These are phyloP conservation scores for Goniozus legneri DNA, from an alignment of 1,140 invertebrate genomes.

Conservation along the genomic window DNA sequence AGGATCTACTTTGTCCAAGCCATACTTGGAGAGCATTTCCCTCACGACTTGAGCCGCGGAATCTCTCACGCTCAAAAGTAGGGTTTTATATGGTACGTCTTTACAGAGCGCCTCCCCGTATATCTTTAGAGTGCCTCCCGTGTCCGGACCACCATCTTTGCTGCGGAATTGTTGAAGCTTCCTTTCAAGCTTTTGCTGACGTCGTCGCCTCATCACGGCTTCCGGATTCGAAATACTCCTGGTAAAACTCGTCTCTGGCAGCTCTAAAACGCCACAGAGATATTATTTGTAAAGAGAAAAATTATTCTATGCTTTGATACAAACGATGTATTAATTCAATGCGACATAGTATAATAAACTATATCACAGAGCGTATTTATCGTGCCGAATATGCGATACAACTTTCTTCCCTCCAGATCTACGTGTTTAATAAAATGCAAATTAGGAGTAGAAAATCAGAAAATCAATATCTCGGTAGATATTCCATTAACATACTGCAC, in stretches of 20 bases:
- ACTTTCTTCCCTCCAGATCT: too few relatives aligned
- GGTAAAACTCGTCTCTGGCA: slow-evolving; percentile 97
- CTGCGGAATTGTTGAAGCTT: slow-evolving; percentile 95
- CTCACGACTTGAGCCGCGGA: slow-evolving; percentile 86
- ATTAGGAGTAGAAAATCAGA: neutral
- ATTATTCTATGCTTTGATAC: too few relatives aligned
- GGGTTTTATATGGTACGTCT: slow-evolving; percentile 97
- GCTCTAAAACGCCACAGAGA: slow-evolving; percentile 60
- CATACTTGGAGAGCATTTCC: slow-evolving; percentile 98
- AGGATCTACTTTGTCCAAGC: slow-evolving; percentile 82
- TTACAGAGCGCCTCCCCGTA: slow-evolving; percentile 95
- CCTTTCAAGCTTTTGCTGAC: slow-evolving; percentile 96
- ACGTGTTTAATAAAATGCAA: too few relatives aligned
- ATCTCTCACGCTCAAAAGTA: slow-evolving; percentile 90
- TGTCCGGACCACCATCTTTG: slow-evolving; percentile 89
- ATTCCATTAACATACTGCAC: too few relatives aligned
- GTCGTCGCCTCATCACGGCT: slow-evolving; percentile 92
- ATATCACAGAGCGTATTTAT: too few relatives aligned
- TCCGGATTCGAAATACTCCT: slow-evolving; percentile 98
- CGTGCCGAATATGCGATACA: too few relatives aligned
- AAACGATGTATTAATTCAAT: too few relatives aligned
- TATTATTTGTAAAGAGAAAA: slow-evolving; percentile 3
- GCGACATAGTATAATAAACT: too few relatives aligned
- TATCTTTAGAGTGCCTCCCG: slow-evolving; percentile 94
- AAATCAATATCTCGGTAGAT: neutral